A percentile compares a stretch with the other conserved stretches of the same genome.
Conservation (phyloP, 1,140 invertebrate species). For the Lepidotrigona ventralis region DNA sequence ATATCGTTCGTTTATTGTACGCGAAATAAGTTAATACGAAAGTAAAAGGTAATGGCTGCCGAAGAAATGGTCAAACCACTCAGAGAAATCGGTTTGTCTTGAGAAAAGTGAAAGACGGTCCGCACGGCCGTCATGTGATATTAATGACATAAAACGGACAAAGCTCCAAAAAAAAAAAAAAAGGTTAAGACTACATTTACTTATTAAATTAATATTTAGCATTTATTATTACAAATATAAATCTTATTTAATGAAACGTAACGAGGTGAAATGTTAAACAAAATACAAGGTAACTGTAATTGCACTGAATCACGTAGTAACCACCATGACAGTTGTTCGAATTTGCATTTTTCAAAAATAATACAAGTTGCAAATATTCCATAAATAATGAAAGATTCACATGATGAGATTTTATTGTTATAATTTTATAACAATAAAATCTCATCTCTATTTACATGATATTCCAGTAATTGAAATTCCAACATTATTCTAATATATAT, state of each 20-base stretch:
- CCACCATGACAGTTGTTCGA: not conserved
- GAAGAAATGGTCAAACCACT: constrained; percentile 24
- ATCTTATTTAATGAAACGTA: not conserved
- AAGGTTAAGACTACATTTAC: not conserved
- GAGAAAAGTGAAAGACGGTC: constrained; percentile 50
- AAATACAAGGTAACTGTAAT: not conserved
- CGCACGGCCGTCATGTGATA: constrained; percentile 16
- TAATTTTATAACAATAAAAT: not conserved
- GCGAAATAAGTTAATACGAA: constrained; percentile 19
- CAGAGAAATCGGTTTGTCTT: constrained; percentile 45
- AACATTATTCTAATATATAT: not conserved
- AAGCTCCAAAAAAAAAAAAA: not conserved
- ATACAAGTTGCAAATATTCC: not conserved
- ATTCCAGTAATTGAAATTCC: not conserved
- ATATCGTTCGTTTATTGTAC: not conserved
- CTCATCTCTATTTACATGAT: no score
- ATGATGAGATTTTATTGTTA: not conserved
- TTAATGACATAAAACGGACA: not conserved
- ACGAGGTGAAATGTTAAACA: not conserved
- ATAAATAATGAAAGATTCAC: not conserved
- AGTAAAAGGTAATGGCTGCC: constrained; percentile 33
- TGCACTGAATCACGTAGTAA: not conserved
- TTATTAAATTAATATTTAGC: not conserved
- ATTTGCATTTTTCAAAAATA: not conserved
- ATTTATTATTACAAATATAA: not conserved